Conservation (phyloP, 2,113 vertebrate species). For the Chloropsis cyanopogon region DNA sequence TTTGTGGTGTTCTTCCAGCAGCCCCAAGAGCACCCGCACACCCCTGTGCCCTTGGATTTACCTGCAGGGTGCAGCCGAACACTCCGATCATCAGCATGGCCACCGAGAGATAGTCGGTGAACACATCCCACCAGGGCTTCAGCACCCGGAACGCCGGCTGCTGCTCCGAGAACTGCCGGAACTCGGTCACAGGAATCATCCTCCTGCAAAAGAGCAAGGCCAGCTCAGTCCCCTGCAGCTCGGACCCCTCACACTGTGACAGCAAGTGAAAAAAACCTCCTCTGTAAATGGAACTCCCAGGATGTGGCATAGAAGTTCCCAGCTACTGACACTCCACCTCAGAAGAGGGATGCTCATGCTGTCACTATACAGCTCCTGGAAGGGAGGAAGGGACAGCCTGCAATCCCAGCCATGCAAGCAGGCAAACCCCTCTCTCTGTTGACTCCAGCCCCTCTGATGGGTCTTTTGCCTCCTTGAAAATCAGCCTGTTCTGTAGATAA, state of each 20-base stretch:
- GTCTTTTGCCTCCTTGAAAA: background rate
- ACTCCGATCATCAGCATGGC: conserved; percentile 99
- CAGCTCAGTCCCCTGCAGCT: background rate
- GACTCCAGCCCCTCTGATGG: background rate
- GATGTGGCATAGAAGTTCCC: background rate
- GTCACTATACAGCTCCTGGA: background rate
- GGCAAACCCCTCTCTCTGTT: background rate
- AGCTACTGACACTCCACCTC: background rate
- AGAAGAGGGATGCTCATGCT: background rate
- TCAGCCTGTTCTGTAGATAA: background rate
- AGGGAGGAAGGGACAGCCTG: background rate
- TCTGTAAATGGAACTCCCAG: background rate
- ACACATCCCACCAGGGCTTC: conserved; percentile 99
- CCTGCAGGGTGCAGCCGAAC: conserved; percentile 97
- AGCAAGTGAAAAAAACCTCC: background rate
- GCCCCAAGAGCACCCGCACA: rapidly evolving
- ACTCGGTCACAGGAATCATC: conserved; percentile 98
- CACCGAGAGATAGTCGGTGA: conserved; percentile 94
- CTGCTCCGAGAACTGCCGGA: conserved; percentile 96
- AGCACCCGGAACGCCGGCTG: conserved; percentile 96
- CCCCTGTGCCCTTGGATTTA: conserved; percentile 3
- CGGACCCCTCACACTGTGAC: rapidly evolving
- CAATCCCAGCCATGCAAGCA: background rate
- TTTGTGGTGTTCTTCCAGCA: background rate
- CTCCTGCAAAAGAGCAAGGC: conserved; percentile 70